Base-by-base conservation (phyloP, 2,888 invertebrate genomes). In the Drosophila putrida region DNA sequence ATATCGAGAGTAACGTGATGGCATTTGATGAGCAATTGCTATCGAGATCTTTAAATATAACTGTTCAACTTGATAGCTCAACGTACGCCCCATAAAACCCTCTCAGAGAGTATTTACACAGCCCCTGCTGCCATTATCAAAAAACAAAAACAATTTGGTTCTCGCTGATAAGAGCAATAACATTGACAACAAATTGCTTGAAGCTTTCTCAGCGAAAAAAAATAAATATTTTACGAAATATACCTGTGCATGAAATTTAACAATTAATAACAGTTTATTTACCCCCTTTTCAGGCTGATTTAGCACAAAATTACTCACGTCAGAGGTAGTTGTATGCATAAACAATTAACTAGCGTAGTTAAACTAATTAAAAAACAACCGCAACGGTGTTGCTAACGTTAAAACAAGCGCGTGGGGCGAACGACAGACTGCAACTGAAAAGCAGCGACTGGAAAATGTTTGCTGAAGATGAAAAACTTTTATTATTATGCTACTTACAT, bases 401-500 rank as follows among this genome's bases (percentile, higher is more conserved):
- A 51, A 61, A 68, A 59, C 64, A 44, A 75, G 68, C 81, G 83
- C 72, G 80, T 69, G 75, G 70, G 47, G 62, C 74, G 80, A 85
- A 68, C 86, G 80, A 82, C 85, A 71, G 88, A 89, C 68, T 85
- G 89, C 85, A 85, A 85, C 85, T 85, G 80, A 85, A 80, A 67
- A 80, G 71, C 62, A 59, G 62, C 53, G 46, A 28, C 57, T 31
- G 86, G 70, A 85, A 81, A 81, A 80, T 82, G 73, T 66, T 73
- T 82, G 86, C 66, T 82, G 62, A 68, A 75, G 58, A 64, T 75
- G 79, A 69, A 78, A 75, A 77, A 64, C 54, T 64, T 58, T 70
- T 65, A 33, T 67, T 62, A 49, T 59, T 36, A 58, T 25, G 10
- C 31, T 31, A 13, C 31, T 31, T 31, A 31, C 31, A 6, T 31